phyloP scores from a whole-genome alignment of 2,113 vertebrate species.

The Antigone vipio region DNA sequence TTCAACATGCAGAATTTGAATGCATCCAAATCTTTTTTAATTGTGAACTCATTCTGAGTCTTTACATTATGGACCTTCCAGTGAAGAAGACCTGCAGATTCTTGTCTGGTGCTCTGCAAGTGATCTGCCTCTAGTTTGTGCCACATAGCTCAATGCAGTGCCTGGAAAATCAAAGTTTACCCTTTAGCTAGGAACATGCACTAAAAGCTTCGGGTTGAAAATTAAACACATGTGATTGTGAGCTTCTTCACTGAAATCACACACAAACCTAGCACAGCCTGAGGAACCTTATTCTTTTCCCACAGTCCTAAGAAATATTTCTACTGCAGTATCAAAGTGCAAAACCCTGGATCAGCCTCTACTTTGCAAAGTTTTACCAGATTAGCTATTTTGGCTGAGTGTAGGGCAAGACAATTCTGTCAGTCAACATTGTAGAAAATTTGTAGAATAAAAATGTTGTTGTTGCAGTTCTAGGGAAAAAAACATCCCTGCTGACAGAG shows the following conservation, averaged over 20 bases:
- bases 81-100: not conserved
- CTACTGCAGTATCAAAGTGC: not conserved
- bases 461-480: not conserved
- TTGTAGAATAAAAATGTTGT: not conserved
- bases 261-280: not conserved
- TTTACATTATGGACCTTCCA: not conserved
- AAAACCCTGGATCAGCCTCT: not conserved
- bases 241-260: not conserved
- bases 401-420: not conserved
- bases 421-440: not conserved
- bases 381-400: not conserved
- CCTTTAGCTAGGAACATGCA: not conserved
- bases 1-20: not conserved
- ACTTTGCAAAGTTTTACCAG: not conserved
- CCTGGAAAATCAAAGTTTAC: not conserved
- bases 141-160: not conserved
- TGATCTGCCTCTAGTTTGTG: not conserved
- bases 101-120: rapidly evolving
- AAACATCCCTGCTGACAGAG: not conserved
- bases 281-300: not conserved
- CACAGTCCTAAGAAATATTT: not conserved
- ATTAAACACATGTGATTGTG: not conserved
- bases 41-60: not conserved
- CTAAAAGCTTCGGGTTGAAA: not conserved
- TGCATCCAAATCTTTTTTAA: not conserved